Evolutionary conservation across 53 echinoderm and acorn worm species (phyloP).

Genomic region (Astropecten irregularis): DNA sequence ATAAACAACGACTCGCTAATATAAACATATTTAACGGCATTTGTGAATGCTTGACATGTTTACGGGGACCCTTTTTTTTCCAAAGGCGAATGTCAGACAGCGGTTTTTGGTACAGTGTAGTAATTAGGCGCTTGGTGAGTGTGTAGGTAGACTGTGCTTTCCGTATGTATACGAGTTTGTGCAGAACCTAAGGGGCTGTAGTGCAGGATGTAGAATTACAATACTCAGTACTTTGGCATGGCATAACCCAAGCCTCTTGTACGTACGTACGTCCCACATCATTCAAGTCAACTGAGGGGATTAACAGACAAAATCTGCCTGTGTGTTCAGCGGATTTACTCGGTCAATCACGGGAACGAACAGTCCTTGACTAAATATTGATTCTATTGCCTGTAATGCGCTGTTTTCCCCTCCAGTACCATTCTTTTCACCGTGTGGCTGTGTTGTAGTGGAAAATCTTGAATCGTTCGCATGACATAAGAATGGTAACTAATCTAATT

Average conservation of each 20-base stretch:
- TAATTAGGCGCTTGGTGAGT: slow-evolving; percentile 10
- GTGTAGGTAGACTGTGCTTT: too few species aligned
- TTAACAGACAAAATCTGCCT: slow-evolving; percentile 7
- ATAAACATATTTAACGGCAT: slow-evolving; percentile 62
- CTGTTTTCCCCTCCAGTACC: not conserved
- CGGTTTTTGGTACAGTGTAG: not conserved
- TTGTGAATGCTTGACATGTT: slow-evolving; percentile 45
- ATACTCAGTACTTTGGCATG: too few species aligned
- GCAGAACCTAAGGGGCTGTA: too few species aligned
- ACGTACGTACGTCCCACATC: too few species aligned
- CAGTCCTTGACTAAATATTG: slow-evolving; percentile 42
- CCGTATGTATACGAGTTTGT: too few species aligned
- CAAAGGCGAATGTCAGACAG: slow-evolving; percentile 19
- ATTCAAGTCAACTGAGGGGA: too few species aligned
- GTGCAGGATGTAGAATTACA: too few species aligned
- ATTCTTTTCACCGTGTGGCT: too few species aligned
- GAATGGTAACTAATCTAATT: too few species aligned
- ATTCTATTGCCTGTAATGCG: slow-evolving; percentile 47
- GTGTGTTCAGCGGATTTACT: not conserved
- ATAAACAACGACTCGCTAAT: slow-evolving; percentile 41
- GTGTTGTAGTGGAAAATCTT: too few species aligned
- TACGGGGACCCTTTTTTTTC: slow-evolving; percentile 44
- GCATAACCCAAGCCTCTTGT: too few species aligned
- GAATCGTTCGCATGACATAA: too few species aligned
- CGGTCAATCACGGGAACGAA: not conserved